Conservation (phyloP, 2,113 vertebrate species). For the Otis tarda region DNA sequence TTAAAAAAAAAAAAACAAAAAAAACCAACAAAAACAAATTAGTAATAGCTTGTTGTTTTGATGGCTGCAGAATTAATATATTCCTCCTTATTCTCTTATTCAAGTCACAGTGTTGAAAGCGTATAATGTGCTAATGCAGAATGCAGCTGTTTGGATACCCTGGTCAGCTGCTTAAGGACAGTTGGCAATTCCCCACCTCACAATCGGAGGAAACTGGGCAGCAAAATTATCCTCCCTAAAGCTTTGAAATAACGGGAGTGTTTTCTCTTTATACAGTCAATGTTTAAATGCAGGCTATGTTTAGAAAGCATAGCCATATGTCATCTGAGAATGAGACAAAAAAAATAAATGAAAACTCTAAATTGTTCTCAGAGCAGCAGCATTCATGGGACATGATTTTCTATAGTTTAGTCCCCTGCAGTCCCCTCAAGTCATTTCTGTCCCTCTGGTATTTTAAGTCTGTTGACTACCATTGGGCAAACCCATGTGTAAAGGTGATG, state of each 20-base stretch:
- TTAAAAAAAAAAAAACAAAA: neutral
- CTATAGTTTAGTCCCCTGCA: neutral
- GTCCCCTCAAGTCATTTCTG: neutral
- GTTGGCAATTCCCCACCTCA: neutral
- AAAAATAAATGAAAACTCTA: neutral
- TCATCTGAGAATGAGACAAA: neutral
- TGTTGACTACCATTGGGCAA: neutral
- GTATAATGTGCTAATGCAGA: neutral
- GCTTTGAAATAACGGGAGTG: neutral
- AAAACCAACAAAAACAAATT: neutral
- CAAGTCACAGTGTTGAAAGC: neutral
- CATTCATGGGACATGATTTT: neutral
- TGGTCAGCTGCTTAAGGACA: neutral
- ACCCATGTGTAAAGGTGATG: neutral
- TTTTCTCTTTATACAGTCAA: neutral
- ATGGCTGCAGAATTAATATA: neutral
- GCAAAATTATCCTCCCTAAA: neutral
- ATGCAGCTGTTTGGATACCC: neutral
- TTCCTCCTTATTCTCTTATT: neutral
- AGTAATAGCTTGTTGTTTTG: neutral
- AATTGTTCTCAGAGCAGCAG: neutral
- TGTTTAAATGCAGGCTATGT: neutral
- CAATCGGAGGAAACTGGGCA: neutral
- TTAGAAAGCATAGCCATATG: neutral
- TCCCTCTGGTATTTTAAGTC: neutral